phyloP scores from a whole-genome alignment of 2,113 vertebrate species.

The Prunella fulvescens region DNA sequence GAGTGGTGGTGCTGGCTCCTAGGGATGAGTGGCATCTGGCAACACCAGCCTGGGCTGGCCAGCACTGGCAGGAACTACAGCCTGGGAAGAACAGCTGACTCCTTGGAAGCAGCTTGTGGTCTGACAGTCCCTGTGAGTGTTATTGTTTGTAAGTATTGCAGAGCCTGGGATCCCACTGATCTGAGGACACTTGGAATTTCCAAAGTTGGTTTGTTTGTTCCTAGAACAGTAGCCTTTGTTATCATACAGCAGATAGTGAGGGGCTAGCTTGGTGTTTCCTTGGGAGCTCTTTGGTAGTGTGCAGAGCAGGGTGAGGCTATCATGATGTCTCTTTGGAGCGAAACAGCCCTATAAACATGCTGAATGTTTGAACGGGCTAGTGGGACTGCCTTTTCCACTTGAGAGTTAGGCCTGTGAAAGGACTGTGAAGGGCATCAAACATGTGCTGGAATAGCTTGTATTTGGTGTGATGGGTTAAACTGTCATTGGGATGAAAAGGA shows the following conservation, averaged over 20 bases:
- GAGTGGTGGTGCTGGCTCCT: background rate
- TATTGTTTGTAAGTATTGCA: background rate
- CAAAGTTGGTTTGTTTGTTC: background rate
- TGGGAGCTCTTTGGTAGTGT: background rate
- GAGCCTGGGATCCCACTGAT: background rate
- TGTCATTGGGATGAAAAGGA: background rate
- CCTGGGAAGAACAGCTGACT: background rate
- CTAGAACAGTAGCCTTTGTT: background rate
- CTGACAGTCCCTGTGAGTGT: background rate
- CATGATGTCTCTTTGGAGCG: background rate
- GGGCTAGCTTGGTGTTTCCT: background rate
- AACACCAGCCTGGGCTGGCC: background rate
- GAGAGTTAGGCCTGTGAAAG: background rate
- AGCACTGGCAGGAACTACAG: background rate
- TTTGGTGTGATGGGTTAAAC: background rate
- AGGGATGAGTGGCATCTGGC: background rate
- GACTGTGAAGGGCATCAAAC: background rate
- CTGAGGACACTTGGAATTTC: background rate
- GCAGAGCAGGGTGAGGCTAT: background rate
- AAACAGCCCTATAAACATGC: background rate
- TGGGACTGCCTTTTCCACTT: background rate
- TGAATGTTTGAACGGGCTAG: background rate
- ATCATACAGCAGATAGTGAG: rapidly evolving
- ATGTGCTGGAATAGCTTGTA: background rate
- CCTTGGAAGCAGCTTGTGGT: background rate